Evolutionary conservation across 2,888 invertebrate genomes (phyloP).

Genomic region (Tryphoninae sp.): DNA sequence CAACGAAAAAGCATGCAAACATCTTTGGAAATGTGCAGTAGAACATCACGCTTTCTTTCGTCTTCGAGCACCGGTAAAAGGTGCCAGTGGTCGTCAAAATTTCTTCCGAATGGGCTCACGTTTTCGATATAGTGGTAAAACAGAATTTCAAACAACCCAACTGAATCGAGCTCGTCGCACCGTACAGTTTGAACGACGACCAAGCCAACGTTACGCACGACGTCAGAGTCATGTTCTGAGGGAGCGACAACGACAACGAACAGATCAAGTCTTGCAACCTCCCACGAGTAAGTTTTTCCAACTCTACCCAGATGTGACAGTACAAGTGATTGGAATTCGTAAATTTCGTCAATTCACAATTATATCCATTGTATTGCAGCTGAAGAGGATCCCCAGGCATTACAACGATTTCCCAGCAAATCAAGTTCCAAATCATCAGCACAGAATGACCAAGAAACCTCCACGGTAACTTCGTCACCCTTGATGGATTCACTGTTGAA

Average conservation of each 20-base stretch:
- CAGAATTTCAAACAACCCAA: conserved; percentile 98
- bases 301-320: conserved; percentile 69
- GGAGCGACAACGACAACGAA: conserved; percentile 87
- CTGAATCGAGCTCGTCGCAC: conserved; percentile 94
- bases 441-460: conserved; percentile 51
- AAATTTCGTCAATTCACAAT: not conserved
- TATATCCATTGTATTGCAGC: conserved; percentile 62
- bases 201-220: conserved; percentile 97
- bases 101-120: conserved; percentile 99
- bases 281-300: conserved; percentile 75
- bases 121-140: conserved; percentile 97
- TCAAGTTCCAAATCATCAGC: conserved; percentile 77
- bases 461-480: conserved; percentile 78
- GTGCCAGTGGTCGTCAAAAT: conserved; percentile 94
- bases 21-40: conserved; percentile 99
- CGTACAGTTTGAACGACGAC: conserved; percentile 97
- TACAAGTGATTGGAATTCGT: conserved; percentile 50
- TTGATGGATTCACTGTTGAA: conserved; percentile 89
- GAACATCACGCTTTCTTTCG: conserved; percentile 99
- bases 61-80: conserved; percentile 93
- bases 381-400: conserved; percentile 72
- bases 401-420: conserved; percentile 78
- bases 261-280: conserved; percentile 68
- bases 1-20: conserved; percentile 99
- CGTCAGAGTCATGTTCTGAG: conserved; percentile 94